Evolutionary conservation across 2,888 invertebrate genomes (phyloP).

Genomic region (Eledona agricola): DNA sequence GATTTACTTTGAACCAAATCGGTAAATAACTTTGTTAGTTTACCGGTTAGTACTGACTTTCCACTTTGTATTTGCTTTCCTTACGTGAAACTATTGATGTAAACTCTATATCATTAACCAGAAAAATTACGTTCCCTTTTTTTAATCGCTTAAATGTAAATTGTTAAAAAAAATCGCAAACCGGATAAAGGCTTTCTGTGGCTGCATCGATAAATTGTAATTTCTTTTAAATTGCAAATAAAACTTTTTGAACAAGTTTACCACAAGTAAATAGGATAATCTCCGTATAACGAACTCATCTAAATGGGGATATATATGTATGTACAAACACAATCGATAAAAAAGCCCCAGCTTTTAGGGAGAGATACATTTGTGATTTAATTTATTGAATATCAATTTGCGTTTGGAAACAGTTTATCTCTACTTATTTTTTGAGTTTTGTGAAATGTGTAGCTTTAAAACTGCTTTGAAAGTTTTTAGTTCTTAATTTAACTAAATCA

Average conservation of each 20-base stretch:
- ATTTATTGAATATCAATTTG: too few species aligned
- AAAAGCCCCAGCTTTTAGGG: too few species aligned
- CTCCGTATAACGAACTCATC: conserved; percentile 7
- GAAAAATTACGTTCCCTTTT: conserved; percentile 1
- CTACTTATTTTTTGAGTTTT: too few species aligned
- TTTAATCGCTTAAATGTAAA: background rate
- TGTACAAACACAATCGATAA: conserved; percentile 18
- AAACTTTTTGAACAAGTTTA: conserved; percentile 18
- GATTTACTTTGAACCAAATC: conserved; percentile 34
- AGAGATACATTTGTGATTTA: too few species aligned
- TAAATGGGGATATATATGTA: conserved; percentile 3
- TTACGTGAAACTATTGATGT: conserved; percentile 11
- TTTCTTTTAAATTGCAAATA: conserved; percentile 12
- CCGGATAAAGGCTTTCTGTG: conserved; percentile 2
- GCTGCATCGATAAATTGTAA: conserved; percentile 12
- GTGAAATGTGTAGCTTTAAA: too few species aligned
- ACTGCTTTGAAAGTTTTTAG: conserved; percentile 5
- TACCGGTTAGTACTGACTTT: conserved; percentile 16
- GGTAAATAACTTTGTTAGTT: conserved; percentile 31
- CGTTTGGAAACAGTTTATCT: too few species aligned
- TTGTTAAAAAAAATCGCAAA: conserved; percentile 3
- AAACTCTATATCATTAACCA: conserved; percentile 7
- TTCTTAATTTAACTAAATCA: conserved; percentile 31
- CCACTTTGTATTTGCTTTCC: conserved; percentile 5
- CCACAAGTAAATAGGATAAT: conserved; percentile 15